phyloP scores from a whole-genome alignment of 2,888 invertebrate species.

The Arctia plantaginis region DNA sequence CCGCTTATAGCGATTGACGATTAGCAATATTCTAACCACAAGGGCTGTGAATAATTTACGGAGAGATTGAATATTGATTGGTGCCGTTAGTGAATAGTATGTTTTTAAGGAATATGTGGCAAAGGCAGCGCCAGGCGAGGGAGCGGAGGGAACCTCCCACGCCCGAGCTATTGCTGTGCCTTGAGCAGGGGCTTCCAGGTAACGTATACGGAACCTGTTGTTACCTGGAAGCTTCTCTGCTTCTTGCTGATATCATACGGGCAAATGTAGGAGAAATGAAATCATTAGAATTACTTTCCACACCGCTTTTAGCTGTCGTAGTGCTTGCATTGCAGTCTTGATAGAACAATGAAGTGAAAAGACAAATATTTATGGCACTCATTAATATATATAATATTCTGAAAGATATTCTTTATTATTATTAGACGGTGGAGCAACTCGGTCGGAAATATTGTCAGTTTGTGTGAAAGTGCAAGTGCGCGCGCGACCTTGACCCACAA shows the following conservation, averaged over 20 bases:
- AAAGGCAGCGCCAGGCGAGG: too few relatives aligned
- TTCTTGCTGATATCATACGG: neutral
- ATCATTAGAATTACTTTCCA: neutral
- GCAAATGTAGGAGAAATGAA: neutral
- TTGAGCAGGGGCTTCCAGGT: too few relatives aligned
- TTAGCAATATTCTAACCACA: neutral
- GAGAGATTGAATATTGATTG: neutral
- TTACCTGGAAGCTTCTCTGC: too few relatives aligned
- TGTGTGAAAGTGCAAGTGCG: slow-evolving; percentile 19
- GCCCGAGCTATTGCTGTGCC: too few relatives aligned
- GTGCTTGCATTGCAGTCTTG: neutral
- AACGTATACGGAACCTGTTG: too few relatives aligned
- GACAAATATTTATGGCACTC: neutral
- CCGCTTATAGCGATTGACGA: neutral
- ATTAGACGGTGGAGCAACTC: neutral
- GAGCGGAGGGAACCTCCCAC: too few relatives aligned
- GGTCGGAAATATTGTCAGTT: slow-evolving; percentile 10
- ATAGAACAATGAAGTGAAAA: neutral
- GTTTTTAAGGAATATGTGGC: too few relatives aligned
- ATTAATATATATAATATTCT: neutral
- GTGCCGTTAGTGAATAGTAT: too few relatives aligned
- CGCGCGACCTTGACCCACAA: slow-evolving; percentile 39
- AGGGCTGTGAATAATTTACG: neutral
- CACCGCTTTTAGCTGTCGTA: neutral
- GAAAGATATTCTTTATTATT: neutral